Conservation (phyloP, 2,888 invertebrate genomes). For the Drosophila barbarae region DNA sequence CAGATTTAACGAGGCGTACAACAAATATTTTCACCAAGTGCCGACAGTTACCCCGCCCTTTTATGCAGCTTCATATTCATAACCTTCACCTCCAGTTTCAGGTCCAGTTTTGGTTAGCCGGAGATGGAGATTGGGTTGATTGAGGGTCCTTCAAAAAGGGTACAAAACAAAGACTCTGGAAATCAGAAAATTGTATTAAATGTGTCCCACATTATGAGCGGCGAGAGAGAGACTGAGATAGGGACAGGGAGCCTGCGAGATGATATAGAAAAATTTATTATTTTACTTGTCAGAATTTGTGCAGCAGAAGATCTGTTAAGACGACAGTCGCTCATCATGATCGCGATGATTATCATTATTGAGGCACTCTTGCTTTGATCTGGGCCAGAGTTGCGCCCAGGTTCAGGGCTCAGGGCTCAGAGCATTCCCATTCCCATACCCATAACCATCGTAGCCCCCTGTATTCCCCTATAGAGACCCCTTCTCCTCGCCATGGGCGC, state of each 20-base stretch:
- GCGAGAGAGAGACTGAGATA: slow-evolving; percentile 24
- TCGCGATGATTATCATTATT: slow-evolving; percentile 70
- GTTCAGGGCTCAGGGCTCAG: slow-evolving; percentile 13
- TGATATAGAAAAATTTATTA: slow-evolving; percentile 43
- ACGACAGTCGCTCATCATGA: slow-evolving; percentile 50
- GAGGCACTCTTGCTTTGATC: slow-evolving; percentile 74
- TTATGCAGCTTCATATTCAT: slow-evolving; percentile 10
- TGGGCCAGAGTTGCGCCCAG: slow-evolving; percentile 42
- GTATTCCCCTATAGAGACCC: slow-evolving; percentile 1
- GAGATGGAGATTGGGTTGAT: slow-evolving; percentile 59
- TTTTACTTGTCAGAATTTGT: slow-evolving; percentile 45
- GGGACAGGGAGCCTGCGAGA: slow-evolving; percentile 14
- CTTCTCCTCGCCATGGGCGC: slow-evolving; percentile 46
- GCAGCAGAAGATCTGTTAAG: slow-evolving; percentile 46
- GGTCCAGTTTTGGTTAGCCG: slow-evolving; percentile 14
- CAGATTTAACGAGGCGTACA: slow-evolving; percentile 64
- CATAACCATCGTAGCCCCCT: not conserved
- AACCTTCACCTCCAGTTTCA: slow-evolving; percentile 6
- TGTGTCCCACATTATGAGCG: slow-evolving; percentile 67
- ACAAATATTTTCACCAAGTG: slow-evolving; percentile 62
- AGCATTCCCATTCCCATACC: not conserved
- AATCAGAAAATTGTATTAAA: slow-evolving; percentile 68
- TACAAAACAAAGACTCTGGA: slow-evolving; percentile 62
- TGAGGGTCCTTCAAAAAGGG: slow-evolving; percentile 77
- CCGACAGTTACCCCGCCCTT: slow-evolving; percentile 43